A percentile compares a stretch with the other conserved stretches of the same genome.
phyloP scores from a whole-genome alignment of 2,113 vertebrate genomes.

The Ceyx margarethae region DNA sequence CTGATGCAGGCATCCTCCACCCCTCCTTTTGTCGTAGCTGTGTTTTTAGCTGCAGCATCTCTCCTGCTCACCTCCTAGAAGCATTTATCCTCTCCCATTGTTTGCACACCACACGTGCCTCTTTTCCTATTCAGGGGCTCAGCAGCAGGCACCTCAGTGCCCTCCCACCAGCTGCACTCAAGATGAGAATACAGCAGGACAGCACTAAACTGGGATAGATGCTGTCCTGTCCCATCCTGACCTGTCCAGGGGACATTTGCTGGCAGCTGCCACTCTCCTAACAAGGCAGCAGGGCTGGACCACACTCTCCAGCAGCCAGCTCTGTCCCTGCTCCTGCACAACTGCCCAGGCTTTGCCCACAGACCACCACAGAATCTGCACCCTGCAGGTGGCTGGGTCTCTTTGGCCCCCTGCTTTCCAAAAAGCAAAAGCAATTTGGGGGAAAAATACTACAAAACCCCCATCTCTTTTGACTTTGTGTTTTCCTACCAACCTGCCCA shows the following conservation, averaged over 20 bases:
- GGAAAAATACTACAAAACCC: background rate
- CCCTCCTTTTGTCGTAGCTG: background rate
- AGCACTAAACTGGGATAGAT: rapidly evolving
- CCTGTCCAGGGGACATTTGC: background rate
- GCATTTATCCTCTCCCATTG: background rate
- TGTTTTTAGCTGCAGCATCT: background rate
- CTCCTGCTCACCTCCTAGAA: background rate
- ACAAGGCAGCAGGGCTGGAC: background rate
- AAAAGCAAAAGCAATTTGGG: background rate
- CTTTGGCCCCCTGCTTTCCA: background rate
- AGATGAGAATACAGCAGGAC: background rate
- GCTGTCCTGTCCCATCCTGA: background rate
- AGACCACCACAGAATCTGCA: background rate
- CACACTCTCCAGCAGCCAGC: background rate
- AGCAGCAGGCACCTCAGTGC: background rate
- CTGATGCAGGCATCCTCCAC: background rate
- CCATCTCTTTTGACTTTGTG: background rate
- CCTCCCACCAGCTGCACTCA: background rate
- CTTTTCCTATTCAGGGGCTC: rapidly evolving
- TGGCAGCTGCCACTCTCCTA: rapidly evolving
- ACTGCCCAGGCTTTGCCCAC: background rate
- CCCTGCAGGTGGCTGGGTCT: background rate
- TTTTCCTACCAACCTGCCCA: background rate
- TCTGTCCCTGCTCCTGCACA: background rate
- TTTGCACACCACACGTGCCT: background rate